Evolutionary conservation across 2,888 invertebrate species (phyloP), one percentile per base, ranked within the genome.

Genomic region (Melanchra persicariae): DNA sequence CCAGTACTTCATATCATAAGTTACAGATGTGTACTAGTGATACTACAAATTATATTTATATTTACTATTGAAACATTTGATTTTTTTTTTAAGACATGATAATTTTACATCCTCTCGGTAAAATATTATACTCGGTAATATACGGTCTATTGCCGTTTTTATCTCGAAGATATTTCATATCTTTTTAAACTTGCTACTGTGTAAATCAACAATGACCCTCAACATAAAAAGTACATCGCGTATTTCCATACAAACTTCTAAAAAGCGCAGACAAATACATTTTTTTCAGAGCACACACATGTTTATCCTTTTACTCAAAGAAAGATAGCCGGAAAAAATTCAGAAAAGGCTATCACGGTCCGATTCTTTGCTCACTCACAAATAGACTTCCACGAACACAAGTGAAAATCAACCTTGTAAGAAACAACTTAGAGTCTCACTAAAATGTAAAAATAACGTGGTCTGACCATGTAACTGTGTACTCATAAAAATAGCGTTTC

Each of bases 281-380:
- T 67, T 71, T 70, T 74, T 78, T 70, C 74, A 61, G 71, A 77
- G 87, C 85, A 89, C 89, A 89, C 89, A 90, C 89, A 89, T 91
- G 89, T 91, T 91, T 91, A 93, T 93, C 89, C 87, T 87, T 89
- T 92, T 88, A 90, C 88, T 88, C 88, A 88, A 90, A 90, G 91
- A 93, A 91, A 91, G 90, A 93, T 91, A 92, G 89, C 91, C 90
- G 91, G 90, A 91, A 93, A 91, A 92, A 92, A 91, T 90, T 88
- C 88, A 87, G 90, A 90, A 92, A 90, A 89, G 89, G 89, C 92
- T 91, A 93, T 92, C 91, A 89, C 87, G 88, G 89, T 90, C 89
- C 91, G 88, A 92, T 92, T 93, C 89, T 86, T 68, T 58, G 75
- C 61, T 75, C 60, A 72, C 61, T 69, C 52, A 60, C 61, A 66